These are phyloP conservation scores for Ligdia adustata DNA, from an alignment of 2,888 invertebrate genomes.

Conservation along the genomic window DNA sequence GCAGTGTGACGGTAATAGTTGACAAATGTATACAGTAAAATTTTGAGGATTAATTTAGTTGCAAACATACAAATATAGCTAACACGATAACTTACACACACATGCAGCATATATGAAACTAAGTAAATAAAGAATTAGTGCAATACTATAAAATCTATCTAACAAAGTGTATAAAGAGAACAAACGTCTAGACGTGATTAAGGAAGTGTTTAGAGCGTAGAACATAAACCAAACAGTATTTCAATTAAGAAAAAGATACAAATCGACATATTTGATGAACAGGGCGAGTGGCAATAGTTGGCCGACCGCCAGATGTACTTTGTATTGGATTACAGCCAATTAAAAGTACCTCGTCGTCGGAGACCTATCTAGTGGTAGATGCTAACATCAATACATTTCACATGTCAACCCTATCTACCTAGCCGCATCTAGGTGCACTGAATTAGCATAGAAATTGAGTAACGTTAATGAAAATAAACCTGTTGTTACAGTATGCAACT, in stretches of 20 bases:
- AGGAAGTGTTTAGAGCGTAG: constrained; percentile 46
- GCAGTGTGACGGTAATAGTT: too few species aligned
- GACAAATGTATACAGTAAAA: too few species aligned
- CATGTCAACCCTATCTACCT: constrained; percentile 67
- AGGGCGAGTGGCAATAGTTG: constrained; percentile 75
- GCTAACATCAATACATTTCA: constrained; percentile 71
- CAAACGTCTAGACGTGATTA: constrained; percentile 39
- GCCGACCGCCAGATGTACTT: constrained; percentile 76
- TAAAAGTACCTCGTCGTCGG: constrained; percentile 73
- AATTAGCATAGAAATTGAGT: constrained; percentile 61
- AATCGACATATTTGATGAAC: constrained; percentile 79
- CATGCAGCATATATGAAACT: too few species aligned
- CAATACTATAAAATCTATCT: constrained; percentile 60
- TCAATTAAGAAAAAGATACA: constrained; percentile 74
- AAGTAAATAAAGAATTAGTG: too few species aligned
- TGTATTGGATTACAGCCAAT: constrained; percentile 83
- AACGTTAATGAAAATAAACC: constrained; percentile 47
- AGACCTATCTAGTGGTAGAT: constrained; percentile 38
- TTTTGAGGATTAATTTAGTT: too few species aligned
- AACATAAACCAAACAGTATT: constrained; percentile 49
- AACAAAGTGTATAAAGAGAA: not conserved
- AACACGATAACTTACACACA: too few species aligned
- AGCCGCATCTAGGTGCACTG: constrained; percentile 66
- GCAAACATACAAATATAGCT: too few species aligned
- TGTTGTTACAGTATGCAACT: too few species aligned